Conservation (phyloP, 2,113 vertebrate species). For the Salvelinus namaycush region DNA sequence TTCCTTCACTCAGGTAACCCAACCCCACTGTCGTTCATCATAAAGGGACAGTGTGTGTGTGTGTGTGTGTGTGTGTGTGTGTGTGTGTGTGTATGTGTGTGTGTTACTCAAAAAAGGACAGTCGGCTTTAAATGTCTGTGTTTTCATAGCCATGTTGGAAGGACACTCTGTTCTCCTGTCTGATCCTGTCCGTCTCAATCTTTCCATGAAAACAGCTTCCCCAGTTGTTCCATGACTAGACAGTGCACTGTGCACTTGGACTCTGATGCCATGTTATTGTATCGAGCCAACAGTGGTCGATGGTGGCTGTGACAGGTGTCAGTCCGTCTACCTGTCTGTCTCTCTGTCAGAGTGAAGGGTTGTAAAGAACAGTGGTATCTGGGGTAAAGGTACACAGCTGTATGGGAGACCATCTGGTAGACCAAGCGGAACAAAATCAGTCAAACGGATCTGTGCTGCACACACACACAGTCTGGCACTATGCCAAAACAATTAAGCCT, state of each 20-base stretch:
- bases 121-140: slow-evolving; percentile 17
- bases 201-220: slow-evolving; percentile 35
- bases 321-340: neutral
- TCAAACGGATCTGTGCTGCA: neutral
- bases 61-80: slow-evolving; percentile 42
- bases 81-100: slow-evolving; percentile 27
- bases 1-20: too few species aligned
- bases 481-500: slow-evolving; percentile 22
- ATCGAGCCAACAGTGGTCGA: too few species aligned
- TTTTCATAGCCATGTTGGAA: slow-evolving; percentile 19
- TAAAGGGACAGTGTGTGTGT: neutral
- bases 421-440: slow-evolving; percentile 18
- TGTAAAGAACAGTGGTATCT: slow-evolving; percentile 12
- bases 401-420: slow-evolving; percentile 56
- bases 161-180: slow-evolving; percentile 37
- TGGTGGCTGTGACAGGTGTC: too few species aligned
- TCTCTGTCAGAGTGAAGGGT: slow-evolving; percentile 11
- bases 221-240: slow-evolving; percentile 10
- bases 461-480: neutral
- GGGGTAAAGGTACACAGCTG: slow-evolving; percentile 54
- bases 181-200: neutral
- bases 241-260: neutral
- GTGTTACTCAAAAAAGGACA: slow-evolving; percentile 32
- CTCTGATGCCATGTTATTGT: too few species aligned
- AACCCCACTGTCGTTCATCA: too few species aligned